Evolutionary conservation across 2,797 vertebrate genomes (phyloP).

Genomic region (Kryptolebias ocellatus): DNA sequence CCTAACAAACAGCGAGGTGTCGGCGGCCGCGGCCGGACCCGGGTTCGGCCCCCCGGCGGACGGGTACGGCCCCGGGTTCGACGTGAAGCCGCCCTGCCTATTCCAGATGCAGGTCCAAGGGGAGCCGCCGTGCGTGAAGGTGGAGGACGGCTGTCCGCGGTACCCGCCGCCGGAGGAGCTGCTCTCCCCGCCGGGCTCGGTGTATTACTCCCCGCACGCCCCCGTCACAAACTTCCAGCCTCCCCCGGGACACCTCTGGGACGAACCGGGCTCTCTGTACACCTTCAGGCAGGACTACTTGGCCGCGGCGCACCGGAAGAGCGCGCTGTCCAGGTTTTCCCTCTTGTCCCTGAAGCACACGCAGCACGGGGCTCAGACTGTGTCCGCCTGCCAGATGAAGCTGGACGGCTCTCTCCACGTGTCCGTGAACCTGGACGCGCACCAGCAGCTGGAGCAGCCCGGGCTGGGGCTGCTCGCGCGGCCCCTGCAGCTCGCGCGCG

Average conservation of each 20-base stretch:
- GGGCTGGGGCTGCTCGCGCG: slow-evolving; percentile 85
- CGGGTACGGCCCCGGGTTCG: slow-evolving; percentile 89
- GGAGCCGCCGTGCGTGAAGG: slow-evolving; percentile 92
- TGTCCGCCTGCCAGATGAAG: slow-evolving; percentile 91
- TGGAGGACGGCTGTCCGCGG: slow-evolving; percentile 92
- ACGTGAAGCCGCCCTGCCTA: slow-evolving; percentile 94
- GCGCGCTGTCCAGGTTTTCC: slow-evolving; percentile 90
- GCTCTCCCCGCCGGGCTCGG: slow-evolving; percentile 86
- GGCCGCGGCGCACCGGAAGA: slow-evolving; percentile 90
- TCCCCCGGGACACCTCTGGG: slow-evolving; percentile 89
- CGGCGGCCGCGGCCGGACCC: slow-evolving; percentile 88
- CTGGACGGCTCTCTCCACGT: slow-evolving; percentile 90
- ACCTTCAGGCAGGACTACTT: slow-evolving; percentile 92
- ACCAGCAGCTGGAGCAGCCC: slow-evolving; percentile 85
- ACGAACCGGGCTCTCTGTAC: slow-evolving; percentile 90
- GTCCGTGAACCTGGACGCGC: slow-evolving; percentile 87
- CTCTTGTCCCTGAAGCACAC: slow-evolving; percentile 94
- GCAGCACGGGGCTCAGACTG: slow-evolving; percentile 81
- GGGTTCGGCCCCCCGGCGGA: slow-evolving; percentile 80
- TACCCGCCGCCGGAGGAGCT: slow-evolving; percentile 90
- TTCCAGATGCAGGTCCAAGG: slow-evolving; percentile 92
- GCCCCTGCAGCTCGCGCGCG: slow-evolving; percentile 88
- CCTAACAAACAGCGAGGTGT: slow-evolving; percentile 95
- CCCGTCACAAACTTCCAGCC: slow-evolving; percentile 85
- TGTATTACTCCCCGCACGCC: slow-evolving; percentile 87